Percentiles rank a stretch among this genome's conserved stretches.
These are phyloP conservation scores for Pelmatolapia mariae DNA, from an alignment of 2,113 vertebrate species.

Conservation along the genomic window DNA sequence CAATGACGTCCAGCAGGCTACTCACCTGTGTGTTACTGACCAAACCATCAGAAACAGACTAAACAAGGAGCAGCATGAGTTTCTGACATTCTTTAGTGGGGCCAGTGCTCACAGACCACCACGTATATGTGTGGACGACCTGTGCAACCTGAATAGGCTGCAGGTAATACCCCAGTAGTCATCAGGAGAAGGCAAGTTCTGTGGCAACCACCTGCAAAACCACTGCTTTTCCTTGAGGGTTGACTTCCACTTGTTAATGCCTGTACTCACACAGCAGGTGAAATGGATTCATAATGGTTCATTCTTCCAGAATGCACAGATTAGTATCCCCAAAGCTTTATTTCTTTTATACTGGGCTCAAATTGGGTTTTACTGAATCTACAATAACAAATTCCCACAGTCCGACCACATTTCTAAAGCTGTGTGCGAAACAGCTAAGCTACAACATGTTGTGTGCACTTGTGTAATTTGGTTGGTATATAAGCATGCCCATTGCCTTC, in stretches of 20 bases:
- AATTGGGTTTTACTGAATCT: background rate
- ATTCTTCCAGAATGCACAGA: background rate
- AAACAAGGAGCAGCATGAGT: background rate
- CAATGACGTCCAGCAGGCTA: background rate
- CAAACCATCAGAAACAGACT: background rate
- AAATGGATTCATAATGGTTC: background rate
- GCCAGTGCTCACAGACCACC: background rate
- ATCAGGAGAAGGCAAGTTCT: background rate
- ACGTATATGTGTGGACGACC: background rate
- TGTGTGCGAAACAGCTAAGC: background rate
- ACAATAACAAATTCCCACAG: background rate
- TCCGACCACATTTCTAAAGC: background rate
- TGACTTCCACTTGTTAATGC: background rate
- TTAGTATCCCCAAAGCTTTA: background rate
- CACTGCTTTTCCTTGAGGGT: background rate
- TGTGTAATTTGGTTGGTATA: background rate
- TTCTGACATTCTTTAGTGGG: background rate
- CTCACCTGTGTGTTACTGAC: background rate
- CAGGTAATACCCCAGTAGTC: background rate
- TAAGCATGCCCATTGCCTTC: background rate
- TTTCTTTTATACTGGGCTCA: background rate
- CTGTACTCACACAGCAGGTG: background rate
- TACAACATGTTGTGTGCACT: background rate
- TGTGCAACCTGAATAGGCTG: background rate
- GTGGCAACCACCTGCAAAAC: background rate